Evolutionary conservation across 2,797 vertebrate genomes (phyloP), one percentile per base, ranked within the genome.

Genomic region (Paedocypris micromegethes): DNA sequence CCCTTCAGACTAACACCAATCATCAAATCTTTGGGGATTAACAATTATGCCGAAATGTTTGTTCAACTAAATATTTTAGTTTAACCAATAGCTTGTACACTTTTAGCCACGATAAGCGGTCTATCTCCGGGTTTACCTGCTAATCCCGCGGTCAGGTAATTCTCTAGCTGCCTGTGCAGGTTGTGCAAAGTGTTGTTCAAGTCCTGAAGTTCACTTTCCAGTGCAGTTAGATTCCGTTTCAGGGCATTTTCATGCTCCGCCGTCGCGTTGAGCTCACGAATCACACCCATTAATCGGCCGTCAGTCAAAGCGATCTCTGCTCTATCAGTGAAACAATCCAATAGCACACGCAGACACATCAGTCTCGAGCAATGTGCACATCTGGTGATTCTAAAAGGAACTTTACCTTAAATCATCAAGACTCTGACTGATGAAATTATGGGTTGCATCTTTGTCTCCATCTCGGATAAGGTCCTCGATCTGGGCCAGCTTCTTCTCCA

Each of bases 291-390:
- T 59, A 95, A 79, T 47, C 88, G 86, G 1, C 88, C 89, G 51
- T 94, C 91, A 0, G 89, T 87, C 68, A 90, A 75, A 0, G 91
- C 90, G 9, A 93, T 84, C 82, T 93, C 90, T 49, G 70, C 87
- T 78, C 94, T 93, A 63, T 48, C 41, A 57, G 40, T 4, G 60
- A 6, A 7, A 38, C 5, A 9, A 51, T 45, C 44, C 2, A 43
- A 48, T 48, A 58, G 3, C 5, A 63, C 23, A 64, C 56, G 40
- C 9, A 53, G 4, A 9, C 3, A 0, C 5, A 6, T 52, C n/a
- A 48, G 41, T 61, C 41, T 54, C 0, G 59, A 2, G 40, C 48
- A 46, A 57, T 4, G 9, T 58, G 6, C 23, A 23, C 23, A 23
- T 42, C 53, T 8, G 53, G 42, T 5, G 7, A 42, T 40, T 6